These are phyloP conservation scores for Passer domesticus DNA, from an alignment of 2,113 vertebrate species.

Conservation along the genomic window DNA sequence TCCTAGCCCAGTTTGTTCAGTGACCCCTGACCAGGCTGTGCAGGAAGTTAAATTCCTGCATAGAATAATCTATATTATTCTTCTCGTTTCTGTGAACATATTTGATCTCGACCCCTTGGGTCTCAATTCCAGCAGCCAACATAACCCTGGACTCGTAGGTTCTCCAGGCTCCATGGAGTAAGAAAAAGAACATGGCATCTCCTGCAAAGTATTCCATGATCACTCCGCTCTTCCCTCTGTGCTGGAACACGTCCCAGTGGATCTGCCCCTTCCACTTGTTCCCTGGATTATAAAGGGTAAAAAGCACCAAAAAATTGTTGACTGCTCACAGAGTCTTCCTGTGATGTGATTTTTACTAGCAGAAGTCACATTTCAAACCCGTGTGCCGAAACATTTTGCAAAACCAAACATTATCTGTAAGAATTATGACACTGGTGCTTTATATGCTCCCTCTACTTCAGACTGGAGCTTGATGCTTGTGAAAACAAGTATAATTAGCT, in stretches of 20 bases:
- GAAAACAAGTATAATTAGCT: slow-evolving; percentile 39
- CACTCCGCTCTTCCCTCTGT: background rate
- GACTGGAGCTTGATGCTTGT: background rate
- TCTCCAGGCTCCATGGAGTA: background rate
- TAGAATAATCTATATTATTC: background rate
- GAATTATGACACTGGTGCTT: background rate
- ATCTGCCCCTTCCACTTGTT: background rate
- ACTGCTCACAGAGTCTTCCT: background rate
- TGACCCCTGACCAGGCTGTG: background rate
- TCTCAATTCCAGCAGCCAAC: background rate
- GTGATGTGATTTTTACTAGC: background rate
- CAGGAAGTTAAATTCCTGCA: background rate
- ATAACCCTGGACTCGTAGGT: background rate
- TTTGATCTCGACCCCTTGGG: background rate
- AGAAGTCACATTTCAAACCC: slow-evolving; percentile 16
- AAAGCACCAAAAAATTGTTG: background rate
- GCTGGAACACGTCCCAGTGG: background rate
- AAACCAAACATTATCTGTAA: background rate
- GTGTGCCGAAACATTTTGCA: background rate
- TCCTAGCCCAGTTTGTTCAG: background rate
- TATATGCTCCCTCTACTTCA: background rate
- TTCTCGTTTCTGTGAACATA: background rate
- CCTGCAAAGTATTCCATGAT: background rate
- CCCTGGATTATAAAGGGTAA: background rate
- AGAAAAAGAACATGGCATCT: background rate